A percentile compares a stretch with the other conserved stretches of the same genome.
Conservation (phyloP, 2,797 vertebrate genomes). For the Dromococcyx pavoninus region DNA sequence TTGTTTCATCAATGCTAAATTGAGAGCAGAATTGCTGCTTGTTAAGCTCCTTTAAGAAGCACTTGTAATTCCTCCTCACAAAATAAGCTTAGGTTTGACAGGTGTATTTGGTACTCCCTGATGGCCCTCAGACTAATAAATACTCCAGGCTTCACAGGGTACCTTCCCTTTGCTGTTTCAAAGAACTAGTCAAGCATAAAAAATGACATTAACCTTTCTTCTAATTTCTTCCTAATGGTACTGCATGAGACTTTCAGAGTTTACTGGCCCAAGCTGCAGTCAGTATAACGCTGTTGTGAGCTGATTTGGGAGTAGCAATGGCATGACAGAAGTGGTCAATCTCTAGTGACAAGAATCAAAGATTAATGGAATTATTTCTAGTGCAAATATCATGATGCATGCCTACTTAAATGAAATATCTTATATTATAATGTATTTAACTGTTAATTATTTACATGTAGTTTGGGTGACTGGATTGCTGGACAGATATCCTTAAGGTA, state of each 20-base stretch:
- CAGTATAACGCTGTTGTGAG: not conserved
- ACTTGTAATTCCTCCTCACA: not conserved
- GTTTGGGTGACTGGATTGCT: not conserved
- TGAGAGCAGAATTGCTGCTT: not conserved
- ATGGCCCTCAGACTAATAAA: slow-evolving; percentile 48
- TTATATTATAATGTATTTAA: not conserved
- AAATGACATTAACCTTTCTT: slow-evolving; percentile 69
- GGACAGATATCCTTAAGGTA: not conserved
- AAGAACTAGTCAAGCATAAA: slow-evolving; percentile 55
- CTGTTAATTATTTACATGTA: not conserved
- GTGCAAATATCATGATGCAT: not conserved
- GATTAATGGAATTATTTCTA: not conserved
- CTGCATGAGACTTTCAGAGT: not conserved
- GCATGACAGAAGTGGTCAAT: not conserved
- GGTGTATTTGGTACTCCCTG: not conserved
- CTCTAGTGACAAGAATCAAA: not conserved
- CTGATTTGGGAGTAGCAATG: not conserved
- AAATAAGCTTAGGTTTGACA: slow-evolving; percentile 5
- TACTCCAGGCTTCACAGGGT: slow-evolving; percentile 33
- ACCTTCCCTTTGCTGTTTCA: slow-evolving; percentile 42
- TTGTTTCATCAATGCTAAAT: not conserved
- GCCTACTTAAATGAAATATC: not conserved
- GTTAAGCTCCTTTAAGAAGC: not conserved
- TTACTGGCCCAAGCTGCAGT: not conserved
- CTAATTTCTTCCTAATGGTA: slow-evolving; percentile 29